These are phyloP conservation scores for Brassicogethes aeneus DNA, from an alignment of 2,888 invertebrate species.

Conservation along the genomic window DNA sequence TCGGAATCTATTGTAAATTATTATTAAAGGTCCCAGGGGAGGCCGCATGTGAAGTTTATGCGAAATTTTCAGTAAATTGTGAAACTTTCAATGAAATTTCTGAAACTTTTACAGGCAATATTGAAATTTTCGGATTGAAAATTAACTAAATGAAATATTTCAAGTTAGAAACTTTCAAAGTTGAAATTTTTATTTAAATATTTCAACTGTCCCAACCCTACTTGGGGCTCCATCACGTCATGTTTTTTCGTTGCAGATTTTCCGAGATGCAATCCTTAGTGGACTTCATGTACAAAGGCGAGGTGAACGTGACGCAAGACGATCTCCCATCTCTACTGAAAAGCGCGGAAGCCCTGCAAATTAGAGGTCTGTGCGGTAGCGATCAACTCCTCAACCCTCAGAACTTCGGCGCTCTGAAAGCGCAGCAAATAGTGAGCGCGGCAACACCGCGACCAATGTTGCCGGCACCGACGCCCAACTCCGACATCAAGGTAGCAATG, in stretches of 20 bases:
- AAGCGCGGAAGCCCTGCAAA: constrained; percentile 76
- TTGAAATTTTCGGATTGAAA: too few species aligned
- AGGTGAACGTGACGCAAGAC: constrained; percentile 79
- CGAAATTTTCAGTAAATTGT: too few species aligned
- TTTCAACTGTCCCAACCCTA: neutral
- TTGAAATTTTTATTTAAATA: neutral
- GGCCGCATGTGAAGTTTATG: too few species aligned
- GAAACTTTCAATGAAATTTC: too few species aligned
- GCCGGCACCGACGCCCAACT: constrained; percentile 22
- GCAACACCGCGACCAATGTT: constrained; percentile 16
- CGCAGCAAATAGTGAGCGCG: constrained; percentile 24
- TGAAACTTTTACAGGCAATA: too few species aligned
- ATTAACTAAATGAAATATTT: too few species aligned
- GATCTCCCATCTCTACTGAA: constrained; percentile 72
- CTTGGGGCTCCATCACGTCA: neutral
- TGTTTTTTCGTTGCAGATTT: constrained; percentile 41
- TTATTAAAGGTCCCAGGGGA: too few species aligned
- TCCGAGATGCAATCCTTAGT: constrained; percentile 80
- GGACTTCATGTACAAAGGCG: constrained; percentile 86
- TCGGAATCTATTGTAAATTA: too few species aligned
- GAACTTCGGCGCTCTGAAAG: constrained; percentile 29
- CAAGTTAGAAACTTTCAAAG: too few species aligned
- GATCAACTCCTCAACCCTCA: constrained; percentile 39
- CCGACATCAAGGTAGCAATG: neutral
- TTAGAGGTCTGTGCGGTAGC: constrained; percentile 55